These are phyloP conservation scores for Platalea minor DNA, from an alignment of 2,797 vertebrate genomes.

Conservation along the genomic window DNA sequence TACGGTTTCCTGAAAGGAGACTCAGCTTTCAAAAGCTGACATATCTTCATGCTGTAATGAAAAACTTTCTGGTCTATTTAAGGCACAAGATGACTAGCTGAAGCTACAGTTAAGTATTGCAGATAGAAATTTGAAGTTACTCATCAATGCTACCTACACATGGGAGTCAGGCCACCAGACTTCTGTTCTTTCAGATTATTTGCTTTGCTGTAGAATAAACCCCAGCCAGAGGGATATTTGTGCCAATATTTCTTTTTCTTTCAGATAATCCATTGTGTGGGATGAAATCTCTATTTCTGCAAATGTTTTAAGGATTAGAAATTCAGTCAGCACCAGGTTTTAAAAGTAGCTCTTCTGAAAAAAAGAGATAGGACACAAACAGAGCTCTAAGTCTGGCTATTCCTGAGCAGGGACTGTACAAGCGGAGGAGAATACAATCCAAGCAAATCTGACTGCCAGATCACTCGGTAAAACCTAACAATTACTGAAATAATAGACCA, in stretches of 20 bases:
- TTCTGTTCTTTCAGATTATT: background rate
- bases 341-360: background rate
- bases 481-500: background rate
- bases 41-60: background rate
- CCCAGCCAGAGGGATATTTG: background rate
- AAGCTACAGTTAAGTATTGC: background rate
- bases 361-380: background rate
- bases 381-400: background rate
- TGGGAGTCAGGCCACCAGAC: background rate
- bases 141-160: background rate
- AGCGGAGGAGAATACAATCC: background rate
- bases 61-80: background rate
- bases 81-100: background rate
- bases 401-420: background rate
- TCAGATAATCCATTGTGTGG: background rate
- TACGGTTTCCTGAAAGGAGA: background rate
- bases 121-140: background rate
- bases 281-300: background rate
- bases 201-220: background rate
- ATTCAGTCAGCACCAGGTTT: background rate
- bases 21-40: background rate
- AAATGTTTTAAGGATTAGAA: slow-evolving; percentile 7
- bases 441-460: background rate
- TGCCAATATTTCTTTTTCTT: slow-evolving; percentile 3
- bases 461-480: background rate